Conservation (phyloP, 2,888 invertebrate genomes). For the Oxytorus armatus region DNA sequence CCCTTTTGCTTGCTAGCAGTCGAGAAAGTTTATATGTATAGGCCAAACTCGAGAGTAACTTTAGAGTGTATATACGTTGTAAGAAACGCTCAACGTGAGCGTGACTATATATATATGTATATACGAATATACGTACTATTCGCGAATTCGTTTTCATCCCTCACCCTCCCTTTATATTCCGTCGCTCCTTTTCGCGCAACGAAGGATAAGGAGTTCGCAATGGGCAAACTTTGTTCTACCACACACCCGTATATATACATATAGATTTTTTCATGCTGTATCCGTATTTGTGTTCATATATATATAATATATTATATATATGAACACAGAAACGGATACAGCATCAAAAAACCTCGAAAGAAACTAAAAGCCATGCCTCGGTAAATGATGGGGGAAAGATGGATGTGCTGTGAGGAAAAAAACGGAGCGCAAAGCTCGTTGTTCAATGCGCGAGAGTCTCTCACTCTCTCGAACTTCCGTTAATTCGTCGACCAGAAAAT, state of each 20-base stretch:
- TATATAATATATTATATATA: not conserved
- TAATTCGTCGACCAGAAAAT: not conserved
- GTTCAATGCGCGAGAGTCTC: not conserved
- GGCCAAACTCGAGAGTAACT: slow-evolving; percentile 32
- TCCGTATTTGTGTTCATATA: not conserved
- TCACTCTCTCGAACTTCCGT: not conserved
- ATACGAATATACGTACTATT: not conserved
- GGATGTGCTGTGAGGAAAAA: not conserved
- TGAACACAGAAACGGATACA: not conserved
- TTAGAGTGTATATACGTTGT: slow-evolving; percentile 18
- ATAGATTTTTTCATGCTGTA: no score
- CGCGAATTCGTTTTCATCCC: slow-evolving; percentile 2
- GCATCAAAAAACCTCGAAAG: not conserved
- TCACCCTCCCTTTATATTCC: slow-evolving; percentile 5
- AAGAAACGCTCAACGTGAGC: slow-evolving; percentile 58
- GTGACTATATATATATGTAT: slow-evolving; percentile 33
- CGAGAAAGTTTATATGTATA: not conserved
- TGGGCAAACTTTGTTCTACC: slow-evolving; percentile 45
- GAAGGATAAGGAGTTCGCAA: slow-evolving; percentile 32
- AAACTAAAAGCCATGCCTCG: not conserved
- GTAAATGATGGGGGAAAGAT: not conserved
- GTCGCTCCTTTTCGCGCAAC: slow-evolving; percentile 24
- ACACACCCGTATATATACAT: not conserved
- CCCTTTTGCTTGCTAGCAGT: not conserved
- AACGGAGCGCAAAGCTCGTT: not conserved